Evolutionary conservation across 30 jellyfish, hydroid and myxozoan species (phyloP), one percentile per base, ranked within the genome.

Genomic region (Cassiopea xamachana): DNA sequence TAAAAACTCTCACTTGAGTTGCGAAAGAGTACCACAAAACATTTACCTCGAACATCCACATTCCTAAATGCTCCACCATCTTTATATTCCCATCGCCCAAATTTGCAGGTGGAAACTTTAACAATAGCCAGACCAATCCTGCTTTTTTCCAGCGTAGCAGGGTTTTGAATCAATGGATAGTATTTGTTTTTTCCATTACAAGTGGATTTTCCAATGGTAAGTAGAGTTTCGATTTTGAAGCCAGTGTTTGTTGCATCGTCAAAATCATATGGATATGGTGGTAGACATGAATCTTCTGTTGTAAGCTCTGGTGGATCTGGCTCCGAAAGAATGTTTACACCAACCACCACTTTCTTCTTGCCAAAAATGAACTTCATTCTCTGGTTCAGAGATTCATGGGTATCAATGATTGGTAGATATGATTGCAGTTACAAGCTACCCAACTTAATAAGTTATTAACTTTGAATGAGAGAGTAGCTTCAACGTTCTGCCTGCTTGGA

Each of bases 271-370:
- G 95, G 95, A 46, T 77, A 60, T 16, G 95, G 73, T 15, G 89
- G 75, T 16, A 88, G 72, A 68, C 95, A 88, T 44, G 74, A 77
- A 82, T 78, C 89, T 9, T 15, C 9, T 0, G 87, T 47, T 14
- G 74, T 14, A 55, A 88, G 39, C 43, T 77, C 82, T 2, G 95
- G 95, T 19, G 90, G 77, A 45, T 77, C 88, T 8, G 90, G 95
- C 75, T 73, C 86, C 14, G 85, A 84, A 46, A 51, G 51, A 47
- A 88, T 87, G 45, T 79, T 60, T 17, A 88, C 86, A 4, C 70
- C 70, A 10, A 76, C 67, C 61, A 59, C 45, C 74, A 85, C 67
- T 2, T 6, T 64, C 16, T 48, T 51, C 13, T 70, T 69, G 15
- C 92, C 92, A 71, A 83, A 7, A n/a, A 45, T 73, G 48, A 8